phyloP scores from a whole-genome alignment of 2,888 invertebrate species.

The Thereva unica region DNA sequence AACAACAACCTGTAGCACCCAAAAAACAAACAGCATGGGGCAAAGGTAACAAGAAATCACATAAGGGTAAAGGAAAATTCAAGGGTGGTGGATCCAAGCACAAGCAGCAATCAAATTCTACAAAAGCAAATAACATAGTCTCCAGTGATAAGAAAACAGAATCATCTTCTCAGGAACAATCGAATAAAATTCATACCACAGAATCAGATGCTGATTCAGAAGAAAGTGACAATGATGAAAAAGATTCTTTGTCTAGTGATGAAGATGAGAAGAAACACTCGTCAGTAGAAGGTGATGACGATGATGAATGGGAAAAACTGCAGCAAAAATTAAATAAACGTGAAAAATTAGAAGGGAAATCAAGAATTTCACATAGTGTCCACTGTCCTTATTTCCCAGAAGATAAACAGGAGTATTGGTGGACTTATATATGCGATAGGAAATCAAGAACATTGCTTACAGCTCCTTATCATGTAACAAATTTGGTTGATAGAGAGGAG shows the following conservation, averaged over 20 bases:
- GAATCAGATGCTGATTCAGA: conserved; percentile 58
- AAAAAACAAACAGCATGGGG: conserved; percentile 80
- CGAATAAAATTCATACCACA: conserved; percentile 43
- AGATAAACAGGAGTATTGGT: conserved; percentile 99
- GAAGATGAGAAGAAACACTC: conserved; percentile 68
- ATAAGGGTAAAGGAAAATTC: conserved; percentile 67
- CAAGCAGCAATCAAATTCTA: conserved; percentile 53
- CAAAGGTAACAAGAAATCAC: conserved; percentile 65
- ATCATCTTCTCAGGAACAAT: conserved; percentile 44
- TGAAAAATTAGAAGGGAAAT: conserved; percentile 90
- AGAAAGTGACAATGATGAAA: conserved; percentile 61
- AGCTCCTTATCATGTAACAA: conserved; percentile 91
- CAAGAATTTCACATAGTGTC: conserved; percentile 92
- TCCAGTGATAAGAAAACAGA: conserved; percentile 49
- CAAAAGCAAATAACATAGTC: conserved; percentile 47
- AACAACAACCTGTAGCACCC: conserved; percentile 62
- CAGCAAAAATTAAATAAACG: conserved; percentile 85
- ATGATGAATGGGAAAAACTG: conserved; percentile 90
- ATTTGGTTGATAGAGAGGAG: conserved; percentile 86
- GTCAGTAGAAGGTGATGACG: conserved; percentile 69
- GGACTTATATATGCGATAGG: conserved; percentile 97
- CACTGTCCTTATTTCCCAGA: conserved; percentile 96
- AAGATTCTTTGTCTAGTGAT: conserved; percentile 60
- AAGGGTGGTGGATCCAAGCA: conserved; percentile 54
- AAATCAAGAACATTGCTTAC: conserved; percentile 90